Conservation (phyloP, 2,888 invertebrate genomes). For the Monoplex corrugatus region DNA sequence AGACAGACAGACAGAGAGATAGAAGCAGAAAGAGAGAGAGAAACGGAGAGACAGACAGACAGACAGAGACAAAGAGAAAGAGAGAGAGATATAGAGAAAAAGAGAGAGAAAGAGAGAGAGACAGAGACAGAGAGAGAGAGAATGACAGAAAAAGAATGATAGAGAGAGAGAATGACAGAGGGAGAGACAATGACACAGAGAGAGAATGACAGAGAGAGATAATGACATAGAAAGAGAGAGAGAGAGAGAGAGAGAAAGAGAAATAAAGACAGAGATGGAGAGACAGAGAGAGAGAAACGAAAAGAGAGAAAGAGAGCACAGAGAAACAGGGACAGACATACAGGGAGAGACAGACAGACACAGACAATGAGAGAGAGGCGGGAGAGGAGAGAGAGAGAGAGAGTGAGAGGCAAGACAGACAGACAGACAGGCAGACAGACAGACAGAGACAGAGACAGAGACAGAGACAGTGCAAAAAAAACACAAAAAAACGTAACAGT, state of each 20-base stretch:
- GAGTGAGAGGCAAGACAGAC: too few relatives aligned
- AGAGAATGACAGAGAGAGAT: background rate
- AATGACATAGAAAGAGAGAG: background rate
- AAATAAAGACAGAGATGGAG: background rate
- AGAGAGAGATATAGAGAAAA: background rate
- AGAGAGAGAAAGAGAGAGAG: background rate
- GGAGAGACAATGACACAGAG: background rate
- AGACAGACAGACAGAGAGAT: slow-evolving; percentile 1
- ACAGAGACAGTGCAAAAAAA: background rate
- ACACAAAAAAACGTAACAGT: too few relatives aligned
- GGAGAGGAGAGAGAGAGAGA: too few relatives aligned
- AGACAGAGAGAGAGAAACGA: background rate
- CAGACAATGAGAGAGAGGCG: too few relatives aligned
- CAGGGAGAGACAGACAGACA: background rate
- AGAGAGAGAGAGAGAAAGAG: slow-evolving; percentile 16
- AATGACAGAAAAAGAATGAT: background rate
- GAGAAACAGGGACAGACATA: background rate
- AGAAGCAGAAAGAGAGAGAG: background rate
- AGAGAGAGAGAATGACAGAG: background rate
- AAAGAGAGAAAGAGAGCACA: background rate
- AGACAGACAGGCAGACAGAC: background rate
- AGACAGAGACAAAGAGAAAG: background rate
- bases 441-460: background rate
- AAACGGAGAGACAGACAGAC: background rate
- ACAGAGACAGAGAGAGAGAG: background rate